phyloP scores from a whole-genome alignment of 2,113 vertebrate genomes.

The Myodes glareolus region DNA sequence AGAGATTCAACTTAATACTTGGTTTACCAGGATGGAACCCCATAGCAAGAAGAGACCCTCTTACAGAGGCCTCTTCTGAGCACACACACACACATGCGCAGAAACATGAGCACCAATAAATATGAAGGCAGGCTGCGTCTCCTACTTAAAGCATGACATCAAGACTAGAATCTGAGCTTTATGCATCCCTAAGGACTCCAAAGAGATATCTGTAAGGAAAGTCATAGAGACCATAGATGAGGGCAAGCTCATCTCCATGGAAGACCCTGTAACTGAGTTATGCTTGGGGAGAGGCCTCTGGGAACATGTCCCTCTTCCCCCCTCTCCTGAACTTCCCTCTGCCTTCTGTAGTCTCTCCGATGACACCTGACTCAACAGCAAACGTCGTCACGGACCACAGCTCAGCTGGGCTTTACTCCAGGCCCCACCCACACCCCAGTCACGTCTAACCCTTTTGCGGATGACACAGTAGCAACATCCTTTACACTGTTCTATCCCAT shows the following conservation, averaged over 20 bases:
- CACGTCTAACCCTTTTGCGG: not conserved
- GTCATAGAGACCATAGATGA: not conserved
- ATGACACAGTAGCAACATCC: not conserved
- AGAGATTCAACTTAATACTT: not conserved
- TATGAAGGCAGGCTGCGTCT: not conserved
- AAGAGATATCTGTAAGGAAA: too few relatives aligned
- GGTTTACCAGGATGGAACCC: not conserved
- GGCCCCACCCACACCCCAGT: too few relatives aligned
- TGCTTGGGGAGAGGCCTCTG: not conserved
- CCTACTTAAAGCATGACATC: not conserved
- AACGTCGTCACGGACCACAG: not conserved
- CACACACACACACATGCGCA: not conserved
- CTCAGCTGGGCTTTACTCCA: not conserved
- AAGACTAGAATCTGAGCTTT: not conserved
- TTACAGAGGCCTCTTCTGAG: not conserved
- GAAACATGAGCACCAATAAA: not conserved
- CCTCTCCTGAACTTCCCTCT: too few relatives aligned
- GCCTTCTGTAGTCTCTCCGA: not conserved
- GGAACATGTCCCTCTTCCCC: not conserved
- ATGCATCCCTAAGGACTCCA: not conserved
- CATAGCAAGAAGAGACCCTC: not conserved
- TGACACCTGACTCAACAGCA: not conserved
- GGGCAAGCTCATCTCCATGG: not conserved
- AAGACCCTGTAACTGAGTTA: not conserved
- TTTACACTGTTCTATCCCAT: not conserved